Evolutionary conservation across 1,140 invertebrate genomes (phyloP).

Genomic region (Achroia grisella): DNA sequence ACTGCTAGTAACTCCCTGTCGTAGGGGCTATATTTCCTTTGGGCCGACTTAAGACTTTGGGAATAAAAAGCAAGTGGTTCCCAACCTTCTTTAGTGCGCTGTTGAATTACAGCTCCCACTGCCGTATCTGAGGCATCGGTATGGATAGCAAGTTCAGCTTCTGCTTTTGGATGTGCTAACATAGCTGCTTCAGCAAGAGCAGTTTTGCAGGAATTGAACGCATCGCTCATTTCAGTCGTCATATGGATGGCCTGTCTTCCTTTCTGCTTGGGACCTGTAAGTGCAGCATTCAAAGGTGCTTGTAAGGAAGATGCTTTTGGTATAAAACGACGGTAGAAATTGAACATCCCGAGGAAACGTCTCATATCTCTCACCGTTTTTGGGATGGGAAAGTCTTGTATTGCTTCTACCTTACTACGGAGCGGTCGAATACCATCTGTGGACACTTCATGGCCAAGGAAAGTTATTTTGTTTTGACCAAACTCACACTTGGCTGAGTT

Average conservation of each 20-base stretch:
- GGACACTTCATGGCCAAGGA: slow-evolving; percentile 5
- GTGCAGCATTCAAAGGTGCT: slow-evolving; percentile 7
- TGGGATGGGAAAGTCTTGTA: slow-evolving; percentile 3
- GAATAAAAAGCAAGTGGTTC: background rate
- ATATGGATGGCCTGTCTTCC: slow-evolving; percentile 3
- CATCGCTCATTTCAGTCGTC: slow-evolving; percentile 3
- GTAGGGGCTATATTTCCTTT: slow-evolving; percentile 3
- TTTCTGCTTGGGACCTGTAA: slow-evolving; percentile 1
- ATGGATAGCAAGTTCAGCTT: slow-evolving; percentile 13
- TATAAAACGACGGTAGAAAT: slow-evolving; percentile 15
- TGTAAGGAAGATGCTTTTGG: slow-evolving; percentile 10
- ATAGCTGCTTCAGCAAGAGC: slow-evolving; percentile 28
- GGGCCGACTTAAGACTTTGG: background rate
- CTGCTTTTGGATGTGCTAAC: slow-evolving; percentile 22
- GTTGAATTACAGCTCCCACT: slow-evolving; percentile 27
- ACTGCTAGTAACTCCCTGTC: slow-evolving; percentile 57
- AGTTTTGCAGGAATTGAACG: slow-evolving; percentile 51
- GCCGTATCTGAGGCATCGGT: no score
- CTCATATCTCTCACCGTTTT: slow-evolving; percentile 8
- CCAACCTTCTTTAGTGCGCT: background rate
- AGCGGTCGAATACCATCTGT: slow-evolving; percentile 8
- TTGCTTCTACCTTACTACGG: background rate
- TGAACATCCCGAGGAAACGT: slow-evolving; percentile 15
- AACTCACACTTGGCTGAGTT: background rate
- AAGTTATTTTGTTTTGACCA: background rate